Base-by-base conservation (phyloP, 2,113 vertebrate species). In the Mustela nigripes region DNA sequence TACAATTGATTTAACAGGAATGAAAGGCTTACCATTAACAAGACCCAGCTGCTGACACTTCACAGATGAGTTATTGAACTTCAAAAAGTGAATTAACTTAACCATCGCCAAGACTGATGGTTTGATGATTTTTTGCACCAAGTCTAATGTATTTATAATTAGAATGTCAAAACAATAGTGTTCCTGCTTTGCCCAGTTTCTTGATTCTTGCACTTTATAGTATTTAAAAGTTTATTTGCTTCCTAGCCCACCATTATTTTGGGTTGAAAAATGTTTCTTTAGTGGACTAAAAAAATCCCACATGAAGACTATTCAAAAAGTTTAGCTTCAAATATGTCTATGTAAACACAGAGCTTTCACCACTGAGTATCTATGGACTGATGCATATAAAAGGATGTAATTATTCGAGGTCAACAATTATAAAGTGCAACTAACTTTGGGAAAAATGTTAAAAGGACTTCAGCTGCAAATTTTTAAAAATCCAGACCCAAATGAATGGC, bases 1-100 rank as follows among this genome's bases (percentile, higher is more conserved):
- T 98, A 99, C 98, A 98, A 99, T 99, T 99, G 99, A 99, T 99
- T 99, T 99, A 99, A 98, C 98, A 98, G 98, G 98, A 99, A 99
- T 98, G 99, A 99, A 99, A 99, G 99, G 98, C 98, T 99, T 99
- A 98, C 99, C 98, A 99, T 99, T 98, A 99, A 99, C 98, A 98
- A 98, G 98, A 98, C 97, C 98, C 98, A 98, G 99, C 98, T 99
- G 98, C 98, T 98, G 98, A 99, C 98, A 98, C 97, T 98, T 98
- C 96, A 89, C 98, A 99, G 98, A 99, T 99, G 98, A 99, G 99
- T 99, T 99, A 99, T 99, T 98, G 99, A 99, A 99, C 98, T 99
- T 98, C 98, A 98, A 98, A 98, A 98, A 98, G 96, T 98, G 98
- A 99, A 99, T 99, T 99, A 99, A 99, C 98, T 99, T 98, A 99